A percentile compares a stretch with the other conserved stretches of the same genome.
Conservation (phyloP, 2,888 invertebrate species). For the Spodoptera littoralis region DNA sequence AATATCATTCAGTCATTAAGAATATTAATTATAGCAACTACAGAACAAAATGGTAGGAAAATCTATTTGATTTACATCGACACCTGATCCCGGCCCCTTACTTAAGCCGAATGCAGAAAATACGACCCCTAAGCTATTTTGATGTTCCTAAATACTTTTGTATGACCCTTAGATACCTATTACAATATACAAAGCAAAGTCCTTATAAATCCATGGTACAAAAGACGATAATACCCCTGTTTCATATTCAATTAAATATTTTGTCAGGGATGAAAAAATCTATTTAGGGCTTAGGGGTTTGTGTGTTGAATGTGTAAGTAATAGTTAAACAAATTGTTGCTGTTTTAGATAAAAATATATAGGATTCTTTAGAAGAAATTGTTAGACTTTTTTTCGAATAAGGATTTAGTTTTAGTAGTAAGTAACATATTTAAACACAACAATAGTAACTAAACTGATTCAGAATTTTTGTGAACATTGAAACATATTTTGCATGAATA, state of each 20-base stretch:
- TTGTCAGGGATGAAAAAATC: constrained; percentile 88
- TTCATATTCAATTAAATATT: constrained; percentile 93
- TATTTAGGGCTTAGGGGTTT: constrained; percentile 80
- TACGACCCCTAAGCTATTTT: constrained; percentile 73
- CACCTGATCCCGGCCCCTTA: constrained; percentile 73
- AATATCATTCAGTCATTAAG: background rate
- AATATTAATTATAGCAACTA: constrained; percentile 21
- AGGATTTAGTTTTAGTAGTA: background rate
- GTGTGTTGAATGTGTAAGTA: constrained; percentile 61
- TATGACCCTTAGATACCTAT: constrained; percentile 82
- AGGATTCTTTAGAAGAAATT: background rate
- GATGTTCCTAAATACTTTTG: constrained; percentile 79
- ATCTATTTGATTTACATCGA: constrained; percentile 61
- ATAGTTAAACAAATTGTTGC: constrained; percentile 40
- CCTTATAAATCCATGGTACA: constrained; percentile 82
- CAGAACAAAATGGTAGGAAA: constrained; percentile 26
- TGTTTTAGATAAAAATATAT: constrained; percentile 10
- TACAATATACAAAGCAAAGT: constrained; percentile 76
- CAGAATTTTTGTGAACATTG: too few relatives aligned
- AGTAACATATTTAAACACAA: too few relatives aligned
- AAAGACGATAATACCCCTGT: constrained; percentile 88
- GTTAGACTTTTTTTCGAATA: background rate
- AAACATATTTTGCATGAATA: background rate
- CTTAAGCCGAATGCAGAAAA: constrained; percentile 60
- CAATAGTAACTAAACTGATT: too few relatives aligned